Conservation (phyloP, 1,140 invertebrate genomes). For the Andricus grossulariae region DNA sequence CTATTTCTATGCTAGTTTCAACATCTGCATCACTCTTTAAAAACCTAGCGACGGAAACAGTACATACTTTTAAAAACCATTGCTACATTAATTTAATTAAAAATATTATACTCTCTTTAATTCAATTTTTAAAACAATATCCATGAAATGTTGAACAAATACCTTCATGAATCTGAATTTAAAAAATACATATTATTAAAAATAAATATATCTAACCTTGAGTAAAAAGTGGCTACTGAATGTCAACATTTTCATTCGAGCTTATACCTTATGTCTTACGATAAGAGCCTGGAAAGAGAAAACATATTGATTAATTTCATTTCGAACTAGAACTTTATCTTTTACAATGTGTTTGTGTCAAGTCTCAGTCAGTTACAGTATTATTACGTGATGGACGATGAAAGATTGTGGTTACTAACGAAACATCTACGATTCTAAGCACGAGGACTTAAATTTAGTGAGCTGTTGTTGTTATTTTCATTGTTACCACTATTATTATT, state of each 20-base stretch:
- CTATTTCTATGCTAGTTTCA: background rate
- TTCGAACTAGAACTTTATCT: conserved; percentile 28
- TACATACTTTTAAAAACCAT: too few species aligned
- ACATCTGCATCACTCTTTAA: background rate
- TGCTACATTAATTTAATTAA: too few species aligned
- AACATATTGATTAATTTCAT: conserved; percentile 28
- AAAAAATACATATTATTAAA: too few species aligned
- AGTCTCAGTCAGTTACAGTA: background rate
- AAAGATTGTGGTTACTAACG: background rate
- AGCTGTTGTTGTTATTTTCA: too few species aligned
- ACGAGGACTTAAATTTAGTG: background rate
- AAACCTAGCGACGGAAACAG: background rate
- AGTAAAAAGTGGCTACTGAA: background rate
- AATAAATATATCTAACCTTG: too few species aligned
- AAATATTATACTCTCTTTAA: too few species aligned
- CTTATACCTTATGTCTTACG: background rate
- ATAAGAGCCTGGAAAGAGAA: conserved; percentile 8
- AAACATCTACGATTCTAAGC: background rate
- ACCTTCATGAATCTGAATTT: too few species aligned
- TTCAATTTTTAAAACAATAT: too few species aligned
- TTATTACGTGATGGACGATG: conserved; percentile 6
- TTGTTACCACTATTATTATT: too few species aligned
- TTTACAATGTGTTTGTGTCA: conserved; percentile 8
- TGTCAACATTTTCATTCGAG: background rate
- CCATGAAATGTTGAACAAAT: too few species aligned